Conservation (phyloP, 2,888 invertebrate genomes). For the Drosophila ustulata region DNA sequence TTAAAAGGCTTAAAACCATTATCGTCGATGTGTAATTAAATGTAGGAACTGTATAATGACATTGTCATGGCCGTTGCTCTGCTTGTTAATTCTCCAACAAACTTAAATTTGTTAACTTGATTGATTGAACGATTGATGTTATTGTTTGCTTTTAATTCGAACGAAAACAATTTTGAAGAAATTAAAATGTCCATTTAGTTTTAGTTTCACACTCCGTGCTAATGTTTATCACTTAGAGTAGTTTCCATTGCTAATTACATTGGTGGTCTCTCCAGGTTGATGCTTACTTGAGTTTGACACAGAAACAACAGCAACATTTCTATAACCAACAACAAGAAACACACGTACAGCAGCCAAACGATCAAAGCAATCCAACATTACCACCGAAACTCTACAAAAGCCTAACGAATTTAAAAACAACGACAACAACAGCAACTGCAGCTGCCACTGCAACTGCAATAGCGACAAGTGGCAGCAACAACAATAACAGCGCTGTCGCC, state of each 20-base stretch:
- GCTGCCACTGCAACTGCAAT: conserved; percentile 47
- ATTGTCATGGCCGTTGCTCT: too few relatives aligned
- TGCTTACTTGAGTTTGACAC: conserved; percentile 82
- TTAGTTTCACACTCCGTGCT: too few relatives aligned
- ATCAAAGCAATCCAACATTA: conserved; percentile 81
- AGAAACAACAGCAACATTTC: conserved; percentile 80
- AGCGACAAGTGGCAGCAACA: conserved; percentile 47
- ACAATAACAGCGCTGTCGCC: conserved; percentile 73
- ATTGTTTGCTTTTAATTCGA: too few relatives aligned
- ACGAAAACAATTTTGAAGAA: too few relatives aligned
- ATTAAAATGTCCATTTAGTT: too few relatives aligned
- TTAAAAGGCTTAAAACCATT: too few relatives aligned
- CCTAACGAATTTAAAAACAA: conserved; percentile 83
- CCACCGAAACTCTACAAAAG: conserved; percentile 85
- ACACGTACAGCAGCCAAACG: conserved; percentile 53
- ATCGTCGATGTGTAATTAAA: too few relatives aligned
- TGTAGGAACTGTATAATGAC: too few relatives aligned
- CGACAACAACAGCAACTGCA: conserved; percentile 48
- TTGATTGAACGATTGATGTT: too few relatives aligned
- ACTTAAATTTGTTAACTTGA: too few relatives aligned
- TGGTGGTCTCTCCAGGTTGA: conserved; percentile 72
- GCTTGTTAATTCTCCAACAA: too few relatives aligned
- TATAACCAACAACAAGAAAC: conserved; percentile 62
- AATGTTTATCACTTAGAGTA: too few relatives aligned
- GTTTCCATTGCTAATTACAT: conserved; percentile 16